These are phyloP conservation scores for Phyllotreta striolata DNA, from an alignment of 2,888 invertebrate genomes.

Conservation along the genomic window DNA sequence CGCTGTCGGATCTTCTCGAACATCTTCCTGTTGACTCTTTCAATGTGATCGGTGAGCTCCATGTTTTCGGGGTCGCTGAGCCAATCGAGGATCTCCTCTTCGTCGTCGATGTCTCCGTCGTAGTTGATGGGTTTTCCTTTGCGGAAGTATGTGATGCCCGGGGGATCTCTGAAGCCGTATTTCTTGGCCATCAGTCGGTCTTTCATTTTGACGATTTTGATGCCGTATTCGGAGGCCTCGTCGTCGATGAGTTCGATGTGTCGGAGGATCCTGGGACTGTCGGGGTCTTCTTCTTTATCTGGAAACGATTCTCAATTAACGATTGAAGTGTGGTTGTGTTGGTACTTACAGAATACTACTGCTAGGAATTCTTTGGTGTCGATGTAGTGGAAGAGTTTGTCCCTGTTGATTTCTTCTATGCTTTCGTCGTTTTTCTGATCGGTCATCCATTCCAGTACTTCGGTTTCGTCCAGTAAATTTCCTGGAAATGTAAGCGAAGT, in stretches of 20 bases:
- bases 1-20: constrained; percentile 88
- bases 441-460: constrained; percentile 90
- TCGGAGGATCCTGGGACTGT: constrained; percentile 80
- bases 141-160: constrained; percentile 90
- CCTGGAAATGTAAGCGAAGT: constrained; percentile 62
- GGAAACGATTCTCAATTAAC: background rate
- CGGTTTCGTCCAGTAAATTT: constrained; percentile 77
- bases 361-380: constrained; percentile 91
- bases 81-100: constrained; percentile 90
- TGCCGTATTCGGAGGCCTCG: constrained; percentile 90
- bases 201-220: constrained; percentile 86
- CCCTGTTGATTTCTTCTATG: constrained; percentile 88
- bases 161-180: constrained; percentile 88
- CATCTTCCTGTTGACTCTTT: constrained; percentile 91
- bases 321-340: background rate
- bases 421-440: constrained; percentile 91
- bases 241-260: constrained; percentile 91
- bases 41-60: constrained; percentile 93
- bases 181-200: constrained; percentile 93
- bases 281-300: constrained; percentile 85
- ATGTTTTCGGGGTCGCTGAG: constrained; percentile 92
- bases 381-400: constrained; percentile 82
- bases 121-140: constrained; percentile 90
- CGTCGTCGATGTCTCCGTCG: constrained; percentile 92
- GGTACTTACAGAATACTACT: constrained; percentile 86